Evolutionary conservation across 2,888 invertebrate species (phyloP).

Genomic region (Acrocyrtus sp.): DNA sequence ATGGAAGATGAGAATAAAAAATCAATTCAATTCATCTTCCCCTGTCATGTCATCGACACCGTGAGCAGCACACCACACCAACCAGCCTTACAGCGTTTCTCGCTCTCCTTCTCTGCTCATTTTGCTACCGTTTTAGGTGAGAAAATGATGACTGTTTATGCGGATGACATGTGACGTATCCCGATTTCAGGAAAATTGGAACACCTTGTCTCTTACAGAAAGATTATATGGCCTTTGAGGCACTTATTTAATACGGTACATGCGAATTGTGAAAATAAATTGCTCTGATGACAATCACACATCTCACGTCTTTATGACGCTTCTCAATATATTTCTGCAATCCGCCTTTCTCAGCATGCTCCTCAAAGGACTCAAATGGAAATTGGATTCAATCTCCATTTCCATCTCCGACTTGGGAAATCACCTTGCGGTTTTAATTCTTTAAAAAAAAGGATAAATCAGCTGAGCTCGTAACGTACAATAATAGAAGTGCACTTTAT

Average conservation of each 20-base stretch:
- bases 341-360: not conserved
- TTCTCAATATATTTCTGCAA: not conserved
- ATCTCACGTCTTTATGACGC: not conserved
- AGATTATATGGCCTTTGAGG: not conserved
- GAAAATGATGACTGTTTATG: too few relatives aligned
- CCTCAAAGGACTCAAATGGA: constrained; percentile 24
- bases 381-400: constrained; percentile 33
- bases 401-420: constrained; percentile 39
- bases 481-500: constrained; percentile 28
- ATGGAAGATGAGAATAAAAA: too few relatives aligned
- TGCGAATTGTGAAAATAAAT: not conserved
- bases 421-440: constrained; percentile 48
- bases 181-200: not conserved
- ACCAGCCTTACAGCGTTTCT: too few relatives aligned
- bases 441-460: constrained; percentile 10
- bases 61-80: too few relatives aligned
- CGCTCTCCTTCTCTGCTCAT: too few relatives aligned
- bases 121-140: too few relatives aligned
- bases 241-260: not conserved
- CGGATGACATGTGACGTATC: too few relatives aligned
- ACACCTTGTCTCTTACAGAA: not conserved
- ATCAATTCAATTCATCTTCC: too few relatives aligned
- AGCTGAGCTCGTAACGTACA: not conserved
- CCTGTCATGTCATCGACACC: too few relatives aligned
- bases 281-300: not conserved